A percentile compares a stretch with the other conserved stretches of the same genome.
These are phyloP conservation scores for crab-eating macaque (Macaca fascicularis) DNA, from an alignment of 2,113 vertebrate genomes.

Conservation along the genomic window DNA sequence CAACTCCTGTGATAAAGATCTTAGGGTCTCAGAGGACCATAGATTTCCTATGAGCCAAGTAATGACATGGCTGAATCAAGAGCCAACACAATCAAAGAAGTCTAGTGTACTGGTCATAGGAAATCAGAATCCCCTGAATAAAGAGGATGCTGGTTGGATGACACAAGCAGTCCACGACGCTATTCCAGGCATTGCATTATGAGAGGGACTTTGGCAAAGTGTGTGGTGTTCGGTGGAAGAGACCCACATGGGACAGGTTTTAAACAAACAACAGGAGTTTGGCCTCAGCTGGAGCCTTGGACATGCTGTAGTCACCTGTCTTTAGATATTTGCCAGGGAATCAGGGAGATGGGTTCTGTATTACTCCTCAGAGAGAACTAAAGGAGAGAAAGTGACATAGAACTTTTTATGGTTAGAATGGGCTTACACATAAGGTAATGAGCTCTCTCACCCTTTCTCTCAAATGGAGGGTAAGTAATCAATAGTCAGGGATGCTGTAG, in stretches of 20 bases:
- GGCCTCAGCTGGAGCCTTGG: neutral
- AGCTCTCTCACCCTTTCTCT: neutral
- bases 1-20: neutral
- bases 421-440: neutral
- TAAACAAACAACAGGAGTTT: neutral
- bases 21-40: neutral
- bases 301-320: neutral
- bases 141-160: neutral
- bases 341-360: neutral
- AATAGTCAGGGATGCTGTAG: neutral
- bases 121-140: neutral
- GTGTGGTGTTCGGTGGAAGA: neutral
- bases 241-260: neutral
- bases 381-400: neutral
- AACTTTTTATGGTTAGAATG: neutral
- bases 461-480: neutral
- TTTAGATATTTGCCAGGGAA: neutral
- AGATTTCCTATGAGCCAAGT: neutral
- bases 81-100: neutral
- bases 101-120: neutral
- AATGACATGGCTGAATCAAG: neutral
- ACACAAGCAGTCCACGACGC: neutral
- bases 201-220: neutral
- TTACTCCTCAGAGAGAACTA: neutral
- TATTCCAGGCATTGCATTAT: neutral